These are phyloP conservation scores for Ibycter americanus DNA, from an alignment of 2,797 vertebrate genomes.

Conservation along the genomic window DNA sequence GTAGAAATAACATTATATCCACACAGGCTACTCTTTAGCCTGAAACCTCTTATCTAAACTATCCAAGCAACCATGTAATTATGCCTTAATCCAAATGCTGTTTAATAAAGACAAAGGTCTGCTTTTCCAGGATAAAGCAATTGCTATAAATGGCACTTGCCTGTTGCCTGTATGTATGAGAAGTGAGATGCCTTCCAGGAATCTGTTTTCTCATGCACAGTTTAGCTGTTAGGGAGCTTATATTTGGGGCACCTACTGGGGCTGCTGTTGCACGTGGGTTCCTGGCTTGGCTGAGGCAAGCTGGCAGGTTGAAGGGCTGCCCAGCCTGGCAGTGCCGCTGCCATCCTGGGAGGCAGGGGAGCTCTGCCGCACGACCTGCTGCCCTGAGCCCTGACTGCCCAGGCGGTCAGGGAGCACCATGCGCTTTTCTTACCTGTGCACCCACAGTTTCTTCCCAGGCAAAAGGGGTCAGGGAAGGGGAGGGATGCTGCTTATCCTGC, in stretches of 20 bases:
- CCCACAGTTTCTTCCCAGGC: neutral
- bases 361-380: neutral
- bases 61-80: neutral
- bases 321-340: neutral
- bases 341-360: neutral
- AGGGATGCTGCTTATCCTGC: neutral
- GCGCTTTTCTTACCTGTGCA: neutral
- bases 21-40: neutral
- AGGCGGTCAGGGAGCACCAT: fast-evolving
- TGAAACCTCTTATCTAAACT: neutral
- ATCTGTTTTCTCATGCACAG: neutral
- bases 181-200: neutral
- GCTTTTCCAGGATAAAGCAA: neutral
- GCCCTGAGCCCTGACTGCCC: neutral
- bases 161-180: neutral
- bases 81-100: neutral
- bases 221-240: neutral
- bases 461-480: neutral
- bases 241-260: neutral
- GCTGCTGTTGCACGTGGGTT: fast-evolving
- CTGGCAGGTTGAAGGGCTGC: neutral
- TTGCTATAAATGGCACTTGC: neutral
- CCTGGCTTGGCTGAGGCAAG: neutral
- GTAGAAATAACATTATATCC: neutral
- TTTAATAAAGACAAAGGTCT: constrained; percentile 36